These are phyloP conservation scores for Anthonomus grandis DNA, from an alignment of 1,140 invertebrate genomes.

Conservation along the genomic window DNA sequence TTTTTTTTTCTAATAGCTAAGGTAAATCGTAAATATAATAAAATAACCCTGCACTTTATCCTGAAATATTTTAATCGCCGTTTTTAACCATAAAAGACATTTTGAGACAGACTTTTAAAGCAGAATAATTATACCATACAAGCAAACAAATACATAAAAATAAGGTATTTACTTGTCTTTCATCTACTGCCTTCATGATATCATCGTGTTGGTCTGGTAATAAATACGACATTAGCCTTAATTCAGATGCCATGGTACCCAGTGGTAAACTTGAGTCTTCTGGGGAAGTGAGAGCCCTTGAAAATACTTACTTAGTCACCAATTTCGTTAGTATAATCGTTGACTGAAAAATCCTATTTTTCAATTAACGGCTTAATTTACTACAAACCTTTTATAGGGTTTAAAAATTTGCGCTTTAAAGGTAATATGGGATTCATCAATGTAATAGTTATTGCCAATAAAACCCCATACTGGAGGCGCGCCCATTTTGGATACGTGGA, in stretches of 20 bases:
- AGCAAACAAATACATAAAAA: no score
- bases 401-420: conserved; percentile 50
- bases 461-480: conserved; percentile 57
- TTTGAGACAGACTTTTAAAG: no score
- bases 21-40: no score
- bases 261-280: conserved; percentile 44
- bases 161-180: conserved; percentile 17
- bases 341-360: no score
- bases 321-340: not conserved
- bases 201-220: conserved; percentile 43
- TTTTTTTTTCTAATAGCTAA: no score
- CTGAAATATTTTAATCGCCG: no score
- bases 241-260: conserved; percentile 49
- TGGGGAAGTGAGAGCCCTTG: conserved; percentile 27
- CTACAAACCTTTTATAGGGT: conserved; percentile 42
- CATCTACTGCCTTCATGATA: conserved; percentile 39
- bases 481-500: conserved; percentile 49
- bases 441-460: conserved; percentile 52
- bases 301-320: conserved; percentile 8
- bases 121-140: no score
- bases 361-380: no score
- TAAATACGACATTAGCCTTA: conserved; percentile 51
- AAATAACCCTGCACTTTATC: no score
- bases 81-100: no score
- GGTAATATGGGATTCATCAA: conserved; percentile 50